These are phyloP conservation scores for Odontamblyopus lacepedii DNA, from an alignment of 2,797 vertebrate species.

Conservation along the genomic window DNA sequence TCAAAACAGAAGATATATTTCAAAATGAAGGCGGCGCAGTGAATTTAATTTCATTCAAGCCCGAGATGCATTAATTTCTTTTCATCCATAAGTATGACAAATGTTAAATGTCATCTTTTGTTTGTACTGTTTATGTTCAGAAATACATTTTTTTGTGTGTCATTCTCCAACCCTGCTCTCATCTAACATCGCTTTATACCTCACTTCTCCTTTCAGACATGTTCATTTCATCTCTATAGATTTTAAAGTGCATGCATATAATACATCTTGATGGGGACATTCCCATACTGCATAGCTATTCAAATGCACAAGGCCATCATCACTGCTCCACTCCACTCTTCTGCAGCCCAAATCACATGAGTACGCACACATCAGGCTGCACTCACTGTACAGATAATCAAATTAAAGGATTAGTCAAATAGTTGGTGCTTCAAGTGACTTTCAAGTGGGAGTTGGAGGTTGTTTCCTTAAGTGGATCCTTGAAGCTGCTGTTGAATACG, in stretches of 20 bases:
- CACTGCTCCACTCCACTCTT: background rate
- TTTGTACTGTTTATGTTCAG: no score
- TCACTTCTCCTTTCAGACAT: background rate
- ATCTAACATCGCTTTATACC: background rate
- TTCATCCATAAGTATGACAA: no score
- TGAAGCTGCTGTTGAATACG: background rate
- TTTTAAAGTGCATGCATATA: background rate
- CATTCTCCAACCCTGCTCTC: no score
- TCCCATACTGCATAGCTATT: background rate
- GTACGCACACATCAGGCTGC: background rate
- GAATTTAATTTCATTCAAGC: no score
- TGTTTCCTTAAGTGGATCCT: background rate
- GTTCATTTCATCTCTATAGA: background rate
- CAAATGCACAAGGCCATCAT: background rate
- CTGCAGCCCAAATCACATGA: background rate
- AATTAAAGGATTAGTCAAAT: background rate
- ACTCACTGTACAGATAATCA: background rate
- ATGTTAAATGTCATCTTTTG: no score
- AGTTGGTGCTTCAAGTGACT: background rate
- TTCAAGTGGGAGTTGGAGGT: background rate
- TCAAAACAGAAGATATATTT: no score
- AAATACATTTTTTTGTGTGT: no score
- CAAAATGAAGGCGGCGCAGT: no score
- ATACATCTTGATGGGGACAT: background rate
- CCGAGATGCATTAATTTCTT: no score